phyloP scores from a whole-genome alignment of 2,888 invertebrate species.

The Drosophila histrio region DNA sequence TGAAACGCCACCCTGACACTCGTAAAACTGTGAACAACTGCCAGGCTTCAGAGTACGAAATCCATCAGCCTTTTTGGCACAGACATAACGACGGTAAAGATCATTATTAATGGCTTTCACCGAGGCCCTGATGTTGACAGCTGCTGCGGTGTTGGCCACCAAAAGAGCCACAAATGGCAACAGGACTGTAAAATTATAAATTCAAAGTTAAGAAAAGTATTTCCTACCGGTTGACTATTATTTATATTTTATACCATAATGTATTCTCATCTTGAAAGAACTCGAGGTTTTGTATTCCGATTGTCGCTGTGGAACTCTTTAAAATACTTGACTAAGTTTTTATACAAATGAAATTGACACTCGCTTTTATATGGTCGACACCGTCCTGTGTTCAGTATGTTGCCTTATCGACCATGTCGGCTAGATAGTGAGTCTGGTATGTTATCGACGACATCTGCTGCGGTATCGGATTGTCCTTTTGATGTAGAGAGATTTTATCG shows the following conservation, averaged over 20 bases:
- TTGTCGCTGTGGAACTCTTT: slow-evolving; percentile 1
- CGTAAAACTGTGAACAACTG: slow-evolving; percentile 79
- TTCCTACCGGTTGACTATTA: not conserved
- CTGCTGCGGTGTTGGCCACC: not conserved
- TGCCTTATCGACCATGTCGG: slow-evolving; percentile 8
- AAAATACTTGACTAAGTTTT: not conserved
- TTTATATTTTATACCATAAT: slow-evolving; percentile 12
- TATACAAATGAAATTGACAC: not conserved
- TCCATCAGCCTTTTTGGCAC: slow-evolving; percentile 70
- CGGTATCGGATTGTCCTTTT: slow-evolving; percentile 27
- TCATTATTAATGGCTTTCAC: not conserved
- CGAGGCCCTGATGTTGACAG: slow-evolving; percentile 5
- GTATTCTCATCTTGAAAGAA: slow-evolving; percentile 18
- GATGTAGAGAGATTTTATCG: slow-evolving; percentile 20
- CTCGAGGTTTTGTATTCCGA: not conserved
- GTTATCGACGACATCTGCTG: not conserved
- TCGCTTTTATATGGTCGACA: slow-evolving; percentile 11
- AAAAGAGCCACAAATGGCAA: slow-evolving; percentile 14
- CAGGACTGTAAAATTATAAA: slow-evolving; percentile 12
- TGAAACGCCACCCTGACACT: slow-evolving; percentile 70
- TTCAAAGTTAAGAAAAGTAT: not conserved
- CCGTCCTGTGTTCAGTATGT: slow-evolving; percentile 1
- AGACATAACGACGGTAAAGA: slow-evolving; percentile 61
- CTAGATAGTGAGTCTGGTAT: slow-evolving; percentile 1
- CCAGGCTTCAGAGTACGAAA: slow-evolving; percentile 79